Evolutionary conservation across 2,888 invertebrate genomes (phyloP), one percentile per base, ranked within the genome.

Genomic region (Glaucopsyche alexis): DNA sequence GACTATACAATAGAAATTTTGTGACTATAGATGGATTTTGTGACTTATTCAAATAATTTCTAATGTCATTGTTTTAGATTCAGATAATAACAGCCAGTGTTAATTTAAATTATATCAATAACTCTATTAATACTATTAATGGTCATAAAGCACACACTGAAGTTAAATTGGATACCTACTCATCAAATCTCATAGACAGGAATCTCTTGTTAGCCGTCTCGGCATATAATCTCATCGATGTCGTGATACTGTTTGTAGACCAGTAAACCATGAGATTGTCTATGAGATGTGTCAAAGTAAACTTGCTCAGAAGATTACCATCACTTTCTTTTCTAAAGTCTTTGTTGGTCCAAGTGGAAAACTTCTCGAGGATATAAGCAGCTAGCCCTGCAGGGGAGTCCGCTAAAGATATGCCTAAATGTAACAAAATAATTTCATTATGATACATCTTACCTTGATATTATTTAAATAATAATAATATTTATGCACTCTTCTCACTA

Each of bases 341-440:
- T 0, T 79, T 95, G 86, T 90, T 96, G 85, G 90, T 97, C 96
- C 88, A 96, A 7, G 81, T 95, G 81, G 94, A 94, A 88, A 97
- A 98, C 85, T 98, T 98, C 81, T 99, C 98, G 13, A 99, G 86
- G 72, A 98, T 96, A 81, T 98, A 99, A 0, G 97, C 97, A 0
- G 98, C 98, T 74, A 99, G 87, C 0, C 98, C 98, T 0, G 96
- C 94, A 0, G 99, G 98, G 0, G 97, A 96, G 80, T 97, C 96
- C 2, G 94, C 91, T 66, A 98, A 84, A 0, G 93, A 96, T 7
- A 94, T 90, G 38, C 97, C 96, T 96, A 72, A 73, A n/a, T n/a
- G n/a, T n/a, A 72, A 16, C 13, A 29, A 29, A 47, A 47, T 47
- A 14, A 65, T 19, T 38, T 65, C 2, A 0, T 29, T 29, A 29